Evolutionary conservation across 2,888 invertebrate genomes (phyloP).

Genomic region (Stenodema calcarata): DNA sequence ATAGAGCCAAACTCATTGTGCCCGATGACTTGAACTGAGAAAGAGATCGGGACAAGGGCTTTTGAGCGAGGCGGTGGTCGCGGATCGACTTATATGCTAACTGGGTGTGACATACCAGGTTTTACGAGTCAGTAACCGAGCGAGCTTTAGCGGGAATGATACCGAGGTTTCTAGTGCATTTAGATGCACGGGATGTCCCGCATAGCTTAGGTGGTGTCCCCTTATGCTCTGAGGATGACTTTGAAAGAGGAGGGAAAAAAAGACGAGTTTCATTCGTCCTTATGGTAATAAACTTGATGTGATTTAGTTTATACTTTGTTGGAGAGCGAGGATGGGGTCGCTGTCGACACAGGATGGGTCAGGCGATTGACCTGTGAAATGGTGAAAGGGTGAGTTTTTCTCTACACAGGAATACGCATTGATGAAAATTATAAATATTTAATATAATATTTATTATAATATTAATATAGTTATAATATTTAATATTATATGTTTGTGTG

Average conservation of each 20-base stretch:
- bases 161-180: neutral
- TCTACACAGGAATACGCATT: no score
- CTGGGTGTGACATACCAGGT: conserved; percentile 12
- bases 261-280: neutral
- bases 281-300: neutral
- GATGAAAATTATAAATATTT: no score
- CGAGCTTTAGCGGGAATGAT: neutral
- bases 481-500: no score
- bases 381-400: no score
- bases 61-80: neutral
- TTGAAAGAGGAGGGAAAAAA: neutral
- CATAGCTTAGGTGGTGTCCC: neutral
- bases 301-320: neutral
- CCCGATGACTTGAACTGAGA: neutral
- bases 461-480: no score
- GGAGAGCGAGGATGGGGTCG: neutral
- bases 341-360: neutral
- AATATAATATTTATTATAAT: no score
- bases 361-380: neutral
- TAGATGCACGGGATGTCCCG: neutral
- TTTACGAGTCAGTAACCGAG: neutral
- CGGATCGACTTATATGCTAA: neutral
- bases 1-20: no score
- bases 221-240: neutral
- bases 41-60: neutral